A percentile compares a stretch with the other conserved stretches of the same genome.
These are phyloP conservation scores for Nemopilema nomurai DNA, from an alignment of 30 jellyfish, hydroid and myxozoan species.

Conservation along the genomic window DNA sequence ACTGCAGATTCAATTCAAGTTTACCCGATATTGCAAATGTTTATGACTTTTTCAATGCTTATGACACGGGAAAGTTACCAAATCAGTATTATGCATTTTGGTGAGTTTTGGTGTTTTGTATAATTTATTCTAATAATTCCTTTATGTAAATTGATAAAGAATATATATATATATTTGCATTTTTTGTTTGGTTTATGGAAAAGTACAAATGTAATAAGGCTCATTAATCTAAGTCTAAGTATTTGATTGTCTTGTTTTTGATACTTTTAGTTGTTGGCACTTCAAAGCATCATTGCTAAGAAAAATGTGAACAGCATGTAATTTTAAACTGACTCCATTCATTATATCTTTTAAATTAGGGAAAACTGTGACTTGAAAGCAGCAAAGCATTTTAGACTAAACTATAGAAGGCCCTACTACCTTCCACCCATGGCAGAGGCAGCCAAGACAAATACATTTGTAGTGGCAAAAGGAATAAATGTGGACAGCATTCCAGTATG, in stretches of 20 bases:
- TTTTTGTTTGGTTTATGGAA: no score
- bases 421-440: conserved; percentile 84
- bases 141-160: no score
- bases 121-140: neutral
- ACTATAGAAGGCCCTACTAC: conserved; percentile 74
- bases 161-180: no score
- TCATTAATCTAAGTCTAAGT: no score
- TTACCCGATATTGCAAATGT: conserved; percentile 17
- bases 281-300: neutral
- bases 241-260: neutral
- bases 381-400: conserved; percentile 68
- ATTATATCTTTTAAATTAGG: conserved; percentile 34
- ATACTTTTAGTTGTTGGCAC: neutral
- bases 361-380: conserved; percentile 84
- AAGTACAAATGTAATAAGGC: no score
- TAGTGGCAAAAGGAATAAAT: conserved; percentile 69
- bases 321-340: neutral
- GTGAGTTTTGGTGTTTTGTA: conserved; percentile 14
- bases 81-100: conserved; percentile 51
- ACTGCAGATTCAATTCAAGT: conserved; percentile 60
- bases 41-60: conserved; percentile 43
- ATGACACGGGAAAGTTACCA: conserved; percentile 8
- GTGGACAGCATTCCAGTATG: conserved; percentile 59
- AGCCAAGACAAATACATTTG: conserved; percentile 57
- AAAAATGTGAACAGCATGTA: neutral